Evolutionary conservation across 2,113 vertebrate genomes (phyloP).

Genomic region (Scytalopus superciliaris): DNA sequence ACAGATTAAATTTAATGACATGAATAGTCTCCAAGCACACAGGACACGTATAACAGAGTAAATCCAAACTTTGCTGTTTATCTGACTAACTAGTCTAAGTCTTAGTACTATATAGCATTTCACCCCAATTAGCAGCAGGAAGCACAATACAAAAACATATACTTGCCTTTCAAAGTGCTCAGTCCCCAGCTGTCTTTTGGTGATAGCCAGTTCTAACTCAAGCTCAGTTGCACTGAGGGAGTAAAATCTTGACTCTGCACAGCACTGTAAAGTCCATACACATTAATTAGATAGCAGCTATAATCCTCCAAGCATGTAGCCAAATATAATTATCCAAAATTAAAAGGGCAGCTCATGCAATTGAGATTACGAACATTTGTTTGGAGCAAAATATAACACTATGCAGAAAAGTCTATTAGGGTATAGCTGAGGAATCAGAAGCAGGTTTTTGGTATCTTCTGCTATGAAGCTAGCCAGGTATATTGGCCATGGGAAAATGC

Average conservation of each 20-base stretch:
- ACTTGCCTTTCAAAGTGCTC: conserved; percentile 81
- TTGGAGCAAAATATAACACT: not conserved
- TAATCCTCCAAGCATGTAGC: not conserved
- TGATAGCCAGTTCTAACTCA: conserved; percentile 77
- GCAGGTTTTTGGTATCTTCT: not conserved
- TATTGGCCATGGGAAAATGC: not conserved
- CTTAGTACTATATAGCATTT: not conserved
- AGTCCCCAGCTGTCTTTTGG: conserved; percentile 78
- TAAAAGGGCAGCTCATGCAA: not conserved
- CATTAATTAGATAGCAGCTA: not conserved
- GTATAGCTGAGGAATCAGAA: not conserved
- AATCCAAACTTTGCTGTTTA: not conserved
- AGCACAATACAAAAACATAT: not conserved
- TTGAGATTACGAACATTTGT: not conserved
- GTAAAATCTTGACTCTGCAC: conserved; percentile 72
- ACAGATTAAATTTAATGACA: not conserved
- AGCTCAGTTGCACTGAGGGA: conserved; percentile 74
- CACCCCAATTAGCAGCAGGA: not conserved
- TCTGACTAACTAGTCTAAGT: not conserved
- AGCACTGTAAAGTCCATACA: conserved; percentile 46
- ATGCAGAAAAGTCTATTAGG: not conserved
- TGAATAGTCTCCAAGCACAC: not conserved
- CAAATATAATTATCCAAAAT: not conserved
- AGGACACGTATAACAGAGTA: not conserved
- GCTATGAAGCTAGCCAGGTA: not conserved